A percentile compares a stretch with the other conserved stretches of the same genome.
phyloP scores from a whole-genome alignment of 2,113 vertebrate species.

The Trogon surrucura region DNA sequence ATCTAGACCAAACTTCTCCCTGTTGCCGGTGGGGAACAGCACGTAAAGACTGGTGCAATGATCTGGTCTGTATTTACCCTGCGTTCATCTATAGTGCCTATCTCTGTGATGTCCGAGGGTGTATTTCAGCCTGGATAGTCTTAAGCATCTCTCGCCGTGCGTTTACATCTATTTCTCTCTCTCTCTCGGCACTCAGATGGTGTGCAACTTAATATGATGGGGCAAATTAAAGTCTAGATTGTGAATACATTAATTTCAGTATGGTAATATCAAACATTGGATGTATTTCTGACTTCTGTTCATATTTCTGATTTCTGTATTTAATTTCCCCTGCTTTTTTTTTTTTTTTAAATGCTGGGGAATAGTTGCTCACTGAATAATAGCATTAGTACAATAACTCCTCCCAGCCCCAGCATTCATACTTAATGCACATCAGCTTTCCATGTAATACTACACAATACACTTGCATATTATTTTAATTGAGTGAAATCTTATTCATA shows the following conservation, averaged over 20 bases:
- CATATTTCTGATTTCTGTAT: conserved; percentile 50
- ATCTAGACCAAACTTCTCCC: not conserved
- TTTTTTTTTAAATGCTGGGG: conserved; percentile 15
- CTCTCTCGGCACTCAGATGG: not conserved
- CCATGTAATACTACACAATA: conserved; percentile 19
- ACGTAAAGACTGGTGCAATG: not conserved
- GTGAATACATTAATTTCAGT: conserved; percentile 28
- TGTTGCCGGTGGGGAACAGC: not conserved
- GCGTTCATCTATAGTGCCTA: not conserved
- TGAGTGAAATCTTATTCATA: conserved; percentile 66
- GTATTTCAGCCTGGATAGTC: not conserved
- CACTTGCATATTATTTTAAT: conserved; percentile 54
- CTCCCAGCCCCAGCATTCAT: conserved; percentile 18
- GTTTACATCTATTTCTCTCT: not conserved
- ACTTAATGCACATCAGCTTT: conserved; percentile 42
- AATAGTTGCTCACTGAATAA: conserved; percentile 29
- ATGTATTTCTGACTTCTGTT: conserved; percentile 48
- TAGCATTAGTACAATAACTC: conserved; percentile 19
- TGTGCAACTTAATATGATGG: not conserved
- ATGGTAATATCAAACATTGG: conserved; percentile 54
- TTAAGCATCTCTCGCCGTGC: not conserved
- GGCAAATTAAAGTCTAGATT: conserved; percentile 9
- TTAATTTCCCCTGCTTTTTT: conserved; percentile 57
- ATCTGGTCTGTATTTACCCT: not conserved
- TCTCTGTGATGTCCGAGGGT: not conserved